Evolutionary conservation across 1,140 invertebrate genomes (phyloP), one percentile per base, ranked within the genome.

Genomic region (Ips typographus): DNA sequence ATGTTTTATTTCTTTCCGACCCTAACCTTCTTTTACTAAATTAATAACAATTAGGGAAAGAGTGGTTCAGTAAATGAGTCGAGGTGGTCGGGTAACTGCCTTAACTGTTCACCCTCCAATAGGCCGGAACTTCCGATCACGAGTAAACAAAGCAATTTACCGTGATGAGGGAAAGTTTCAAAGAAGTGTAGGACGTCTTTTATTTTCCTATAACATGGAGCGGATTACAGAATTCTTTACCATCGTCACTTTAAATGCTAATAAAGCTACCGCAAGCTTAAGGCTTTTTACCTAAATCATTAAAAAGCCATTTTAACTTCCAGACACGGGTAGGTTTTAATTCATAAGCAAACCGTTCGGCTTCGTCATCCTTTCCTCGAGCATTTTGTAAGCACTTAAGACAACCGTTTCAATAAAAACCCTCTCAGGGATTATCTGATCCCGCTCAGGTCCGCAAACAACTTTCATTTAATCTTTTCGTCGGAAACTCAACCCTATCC

Each of bases 391-490:
- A 64, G 40, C 63, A 65, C 63, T 63, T 63, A 6, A 63, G 39
- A 3, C 37, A 63, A 51, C 61, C 61, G 40, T 63, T 63, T 49
- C 44, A 63, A 53, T 61, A 63, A 40, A 63, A 65, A 43, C 38
- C 51, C 52, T 49, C 63, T 56, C 8, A 5, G 6, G 39, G 41
- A 65, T 43, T 56, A 65, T 65, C 63, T 55, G 63, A 65, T 65
- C 51, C 41, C 22, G 40, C 36, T 56, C 22, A 38, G 47, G n/a
- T 65, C 41, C 22, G 41, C 52, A 65, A 56, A 65, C 52, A 65
- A 65, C 63, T 65, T 65, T 65, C 51, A 40, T 65, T 65, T 65
- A 65, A 65, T 49, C 63, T 65, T 65, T 65, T 65, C 63, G 41
- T 56, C 53, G 51, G 52, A 65, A 56, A 65, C 44, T 62, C 37